phyloP scores from a whole-genome alignment of 2,888 invertebrate species.

The Oscheius sp. region DNA sequence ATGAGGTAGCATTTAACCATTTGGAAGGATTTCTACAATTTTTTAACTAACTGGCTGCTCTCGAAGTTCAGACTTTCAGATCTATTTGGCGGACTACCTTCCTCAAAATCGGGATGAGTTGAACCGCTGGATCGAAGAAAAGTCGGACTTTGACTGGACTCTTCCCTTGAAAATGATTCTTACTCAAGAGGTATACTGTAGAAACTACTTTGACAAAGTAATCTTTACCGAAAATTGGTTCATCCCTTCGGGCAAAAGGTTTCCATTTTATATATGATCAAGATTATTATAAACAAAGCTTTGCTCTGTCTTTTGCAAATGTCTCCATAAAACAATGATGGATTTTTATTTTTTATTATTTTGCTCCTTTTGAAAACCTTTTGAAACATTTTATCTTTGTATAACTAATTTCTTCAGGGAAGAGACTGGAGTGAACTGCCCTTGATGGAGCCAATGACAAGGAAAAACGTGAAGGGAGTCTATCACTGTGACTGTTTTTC shows the following conservation, averaged over 20 bases:
- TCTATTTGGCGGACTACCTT: conserved; percentile 67
- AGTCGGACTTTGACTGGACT: conserved; percentile 60
- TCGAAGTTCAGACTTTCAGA: conserved; percentile 39
- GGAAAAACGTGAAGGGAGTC: conserved; percentile 56
- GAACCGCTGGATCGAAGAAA: conserved; percentile 50
- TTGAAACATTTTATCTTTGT: not conserved
- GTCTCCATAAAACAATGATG: too few species aligned
- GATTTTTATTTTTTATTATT: too few species aligned
- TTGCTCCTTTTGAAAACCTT: not conserved
- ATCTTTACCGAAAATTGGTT: too few species aligned
- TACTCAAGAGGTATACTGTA: conserved; percentile 38
- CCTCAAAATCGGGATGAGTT: conserved; percentile 65
- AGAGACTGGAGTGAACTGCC: conserved; percentile 39
- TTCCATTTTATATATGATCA: too few species aligned
- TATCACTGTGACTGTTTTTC: conserved; percentile 63
- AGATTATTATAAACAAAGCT: too few species aligned
- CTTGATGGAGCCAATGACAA: conserved; percentile 44
- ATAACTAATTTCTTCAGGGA: conserved; percentile 31
- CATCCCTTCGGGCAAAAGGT: too few species aligned
- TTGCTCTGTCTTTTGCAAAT: too few species aligned
- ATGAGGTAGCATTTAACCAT: conserved; percentile 47
- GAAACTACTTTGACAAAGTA: not conserved
- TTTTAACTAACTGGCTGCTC: not conserved
- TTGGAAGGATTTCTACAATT: not conserved
- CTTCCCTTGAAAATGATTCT: conserved; percentile 46